Conservation (phyloP, 2,888 invertebrate genomes). For the Melolontha melolontha region DNA sequence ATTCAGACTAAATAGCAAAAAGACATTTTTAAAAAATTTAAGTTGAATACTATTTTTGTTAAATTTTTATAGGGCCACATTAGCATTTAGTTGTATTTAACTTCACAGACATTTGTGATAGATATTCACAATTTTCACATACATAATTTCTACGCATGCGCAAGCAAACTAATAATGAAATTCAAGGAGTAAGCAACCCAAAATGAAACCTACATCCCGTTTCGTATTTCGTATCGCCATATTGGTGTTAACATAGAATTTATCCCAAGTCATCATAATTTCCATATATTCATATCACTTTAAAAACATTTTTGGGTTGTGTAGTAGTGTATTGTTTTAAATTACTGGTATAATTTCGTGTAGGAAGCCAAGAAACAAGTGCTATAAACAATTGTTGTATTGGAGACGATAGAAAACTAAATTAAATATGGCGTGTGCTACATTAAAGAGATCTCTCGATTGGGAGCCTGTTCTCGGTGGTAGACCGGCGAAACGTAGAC, state of each 20-base stretch:
- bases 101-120: background rate
- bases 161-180: slow-evolving; percentile 28
- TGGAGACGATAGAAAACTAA: slow-evolving; percentile 52
- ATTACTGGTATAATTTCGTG: slow-evolving; percentile 44
- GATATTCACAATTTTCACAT: too few relatives aligned
- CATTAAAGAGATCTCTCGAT: slow-evolving; percentile 93
- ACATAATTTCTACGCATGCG: slow-evolving; percentile 24
- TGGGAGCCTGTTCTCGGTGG: slow-evolving; percentile 93
- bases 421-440: slow-evolving; percentile 96
- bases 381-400: slow-evolving; percentile 52
- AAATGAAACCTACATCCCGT: slow-evolving; percentile 46
- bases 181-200: slow-evolving; percentile 42
- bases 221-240: slow-evolving; percentile 59
- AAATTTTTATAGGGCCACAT: slow-evolving; percentile 10
- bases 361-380: slow-evolving; percentile 59
- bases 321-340: slow-evolving; percentile 12
- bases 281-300: slow-evolving; percentile 13
- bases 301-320: slow-evolving; percentile 27
- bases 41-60: too few relatives aligned
- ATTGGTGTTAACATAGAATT: slow-evolving; percentile 54
- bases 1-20: too few relatives aligned
- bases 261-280: slow-evolving; percentile 31
- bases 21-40: too few relatives aligned
- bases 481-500: slow-evolving; percentile 88
- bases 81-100: background rate